Base-by-base conservation (phyloP, 2,888 invertebrate genomes). In the Unio delphinus region DNA sequence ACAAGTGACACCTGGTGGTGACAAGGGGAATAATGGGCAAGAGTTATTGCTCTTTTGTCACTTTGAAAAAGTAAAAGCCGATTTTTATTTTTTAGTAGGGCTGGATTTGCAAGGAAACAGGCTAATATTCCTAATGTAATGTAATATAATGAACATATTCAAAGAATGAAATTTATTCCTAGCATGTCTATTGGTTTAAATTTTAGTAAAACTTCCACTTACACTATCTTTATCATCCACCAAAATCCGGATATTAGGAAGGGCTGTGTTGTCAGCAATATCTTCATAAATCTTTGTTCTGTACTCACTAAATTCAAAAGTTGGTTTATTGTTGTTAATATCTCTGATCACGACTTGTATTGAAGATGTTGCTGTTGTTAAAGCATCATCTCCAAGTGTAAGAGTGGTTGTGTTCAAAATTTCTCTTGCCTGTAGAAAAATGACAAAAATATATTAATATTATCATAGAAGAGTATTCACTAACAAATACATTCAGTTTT, bases 171-270 rank as follows among this genome's bases (percentile, higher is more conserved):
- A 34, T 34, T 34, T 8, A 34, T 34, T 34, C 34, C 7, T 34
- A 34, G 8, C 34, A 34, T 34, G 7, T 34, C 6, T 34, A 8
- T 34, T 34, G 34, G 18, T 23, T 23, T 18, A 28, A n/a, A 30
- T 7, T 57, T 18, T 55, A n/a, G 34, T 28, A 11, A 58, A 34
- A 69, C 55, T 34, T 28, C 7, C 95, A 91, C 96, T 96, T 74
- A 94, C 93, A 82, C 96, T 96, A 61, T 97, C 94, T 88, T 96
- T 96, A 90, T 98, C 98, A 67, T 94, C 93, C 64, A 98, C 93
- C 91, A 72, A 70, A 65, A 87, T 97, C 95, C 65, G 95, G 95
- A 65, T 94, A 92, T 89, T 96, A 95, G 79, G 92, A 90, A 78
- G 78, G 69, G 4, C 91, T 86, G 87, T 94, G 94, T 67, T 94